Evolutionary conservation across 1,140 invertebrate species (phyloP).

Genomic region (Sinonovacula constricta): DNA sequence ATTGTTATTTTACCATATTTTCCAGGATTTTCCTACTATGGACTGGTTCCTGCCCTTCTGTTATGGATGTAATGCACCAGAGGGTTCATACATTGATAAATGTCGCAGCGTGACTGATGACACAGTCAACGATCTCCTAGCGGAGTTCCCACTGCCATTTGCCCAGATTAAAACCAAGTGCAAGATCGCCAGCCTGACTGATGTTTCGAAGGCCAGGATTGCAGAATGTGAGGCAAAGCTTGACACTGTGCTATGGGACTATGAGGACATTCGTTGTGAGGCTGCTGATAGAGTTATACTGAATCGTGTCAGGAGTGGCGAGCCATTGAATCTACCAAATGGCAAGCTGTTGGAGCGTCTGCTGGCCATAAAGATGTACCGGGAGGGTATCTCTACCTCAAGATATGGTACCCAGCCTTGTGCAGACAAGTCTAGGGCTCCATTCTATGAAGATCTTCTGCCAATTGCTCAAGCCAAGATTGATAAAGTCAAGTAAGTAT

Average conservation of each 20-base stretch:
- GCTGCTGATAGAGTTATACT: constrained; percentile 68
- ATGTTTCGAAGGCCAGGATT: constrained; percentile 65
- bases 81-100: constrained; percentile 52
- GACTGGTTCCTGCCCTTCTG: constrained; percentile 75
- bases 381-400: constrained; percentile 40
- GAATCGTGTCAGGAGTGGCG: constrained; percentile 58
- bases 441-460: constrained; percentile 63
- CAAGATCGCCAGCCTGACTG: constrained; percentile 46
- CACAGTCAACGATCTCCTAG: constrained; percentile 70
- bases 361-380: constrained; percentile 62
- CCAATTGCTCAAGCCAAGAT: constrained; percentile 67
- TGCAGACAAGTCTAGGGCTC: constrained; percentile 51
- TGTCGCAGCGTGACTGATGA: constrained; percentile 64
- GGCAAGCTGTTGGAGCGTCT: constrained; percentile 76
- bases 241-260: constrained; percentile 74
- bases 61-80: constrained; percentile 67
- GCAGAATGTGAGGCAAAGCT: constrained; percentile 65
- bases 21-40: constrained; percentile 69
- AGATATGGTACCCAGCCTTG: neutral
- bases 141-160: constrained; percentile 69
- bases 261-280: constrained; percentile 74
- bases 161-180: constrained; percentile 54
- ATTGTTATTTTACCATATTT: neutral
- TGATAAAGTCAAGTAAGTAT: constrained; percentile 62
- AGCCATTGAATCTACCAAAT: constrained; percentile 70